These are phyloP conservation scores for Rotaria socialis DNA, from an alignment of 2,888 invertebrate genomes.

Conservation along the genomic window DNA sequence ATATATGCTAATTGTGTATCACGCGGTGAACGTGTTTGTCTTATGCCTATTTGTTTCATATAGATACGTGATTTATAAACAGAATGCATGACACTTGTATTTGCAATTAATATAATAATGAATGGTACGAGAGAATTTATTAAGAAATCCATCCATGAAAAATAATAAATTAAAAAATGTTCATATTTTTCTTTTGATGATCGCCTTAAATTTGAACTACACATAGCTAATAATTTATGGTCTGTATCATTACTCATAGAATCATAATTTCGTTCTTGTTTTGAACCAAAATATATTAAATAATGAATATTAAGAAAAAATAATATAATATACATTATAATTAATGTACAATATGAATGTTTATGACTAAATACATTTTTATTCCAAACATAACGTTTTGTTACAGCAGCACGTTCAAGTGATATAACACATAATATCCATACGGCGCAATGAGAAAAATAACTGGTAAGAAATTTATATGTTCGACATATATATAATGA, in stretches of 20 bases:
- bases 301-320: conserved; percentile 7
- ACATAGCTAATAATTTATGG: not conserved
- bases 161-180: conserved; percentile 5
- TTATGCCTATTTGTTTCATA: not conserved
- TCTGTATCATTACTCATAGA: not conserved
- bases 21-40: conserved; percentile 22
- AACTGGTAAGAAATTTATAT: conserved; percentile 24
- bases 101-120: conserved; percentile 2
- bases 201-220: not conserved
- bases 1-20: conserved; percentile 27
- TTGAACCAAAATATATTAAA: not conserved
- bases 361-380: conserved; percentile 1
- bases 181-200: not conserved
- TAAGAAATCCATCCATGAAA: conserved; percentile 8
- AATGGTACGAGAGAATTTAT: conserved; percentile 25
- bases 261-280: not conserved
- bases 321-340: not conserved
- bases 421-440: conserved; percentile 33
- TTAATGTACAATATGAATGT: conserved; percentile 23
- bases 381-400: conserved; percentile 30
- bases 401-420: conserved; percentile 31
- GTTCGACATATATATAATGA: conserved; percentile 17
- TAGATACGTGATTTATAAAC: conserved; percentile 1
- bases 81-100: not conserved
- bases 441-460: conserved; percentile 21